Conservation (phyloP, 2,888 invertebrate species). For the Chrysopilus asiliformis region DNA sequence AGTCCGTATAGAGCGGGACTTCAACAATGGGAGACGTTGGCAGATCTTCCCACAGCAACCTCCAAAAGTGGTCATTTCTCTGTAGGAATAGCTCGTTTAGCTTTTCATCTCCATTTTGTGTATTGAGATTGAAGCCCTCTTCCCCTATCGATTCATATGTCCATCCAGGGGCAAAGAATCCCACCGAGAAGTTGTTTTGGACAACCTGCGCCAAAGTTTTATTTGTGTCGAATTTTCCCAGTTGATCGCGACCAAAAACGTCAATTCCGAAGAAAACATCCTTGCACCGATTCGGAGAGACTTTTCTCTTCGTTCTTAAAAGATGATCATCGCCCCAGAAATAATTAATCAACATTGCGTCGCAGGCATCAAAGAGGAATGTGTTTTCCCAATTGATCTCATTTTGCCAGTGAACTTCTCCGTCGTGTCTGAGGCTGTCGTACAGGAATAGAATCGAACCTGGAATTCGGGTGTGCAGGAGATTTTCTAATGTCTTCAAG, state of each 20-base stretch:
- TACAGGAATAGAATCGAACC: constrained; percentile 82
- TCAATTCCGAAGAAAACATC: constrained; percentile 88
- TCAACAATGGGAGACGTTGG: constrained; percentile 49
- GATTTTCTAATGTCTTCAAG: constrained; percentile 45
- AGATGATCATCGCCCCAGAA: constrained; percentile 64
- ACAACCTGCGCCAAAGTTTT: constrained; percentile 53
- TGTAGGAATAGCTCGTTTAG: constrained; percentile 39
- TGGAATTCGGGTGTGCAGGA: constrained; percentile 43
- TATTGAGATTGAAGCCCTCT: constrained; percentile 23
- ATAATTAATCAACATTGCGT: constrained; percentile 93
- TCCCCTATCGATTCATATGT: constrained; percentile 56
- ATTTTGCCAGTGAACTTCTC: constrained; percentile 85
- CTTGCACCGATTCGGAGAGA: constrained; percentile 46
- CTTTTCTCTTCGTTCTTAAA: constrained; percentile 37
- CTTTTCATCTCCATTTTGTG: constrained; percentile 20
- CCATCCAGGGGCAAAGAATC: constrained; percentile 95
- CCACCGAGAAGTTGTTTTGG: constrained; percentile 60
- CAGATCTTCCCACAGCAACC: constrained; percentile 53
- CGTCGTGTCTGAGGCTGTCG: constrained; percentile 74
- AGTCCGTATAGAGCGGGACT: constrained; percentile 59
- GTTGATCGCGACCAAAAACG: constrained; percentile 84
- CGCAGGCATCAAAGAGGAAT: constrained; percentile 69
- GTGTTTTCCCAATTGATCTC: constrained; percentile 70
- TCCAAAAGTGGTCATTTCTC: constrained; percentile 64
- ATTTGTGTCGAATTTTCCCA: constrained; percentile 72